A percentile compares a stretch with the other conserved stretches of the same genome.
Conservation (phyloP, 2,888 invertebrate species). For the Boloria euphrosyne region DNA sequence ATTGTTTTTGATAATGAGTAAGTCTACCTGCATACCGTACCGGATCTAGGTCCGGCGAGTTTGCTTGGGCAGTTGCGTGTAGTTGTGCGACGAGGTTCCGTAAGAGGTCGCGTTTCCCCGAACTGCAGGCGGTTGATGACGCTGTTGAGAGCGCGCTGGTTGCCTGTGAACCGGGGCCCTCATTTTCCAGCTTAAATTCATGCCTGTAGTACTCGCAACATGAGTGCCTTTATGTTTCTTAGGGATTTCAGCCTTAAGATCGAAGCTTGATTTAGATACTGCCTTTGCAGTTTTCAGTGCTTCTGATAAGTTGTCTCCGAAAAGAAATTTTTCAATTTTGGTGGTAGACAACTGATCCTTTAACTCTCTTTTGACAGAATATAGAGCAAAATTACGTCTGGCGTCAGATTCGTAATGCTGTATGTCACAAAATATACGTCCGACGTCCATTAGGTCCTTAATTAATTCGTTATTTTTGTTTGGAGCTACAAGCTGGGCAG, state of each 20-base stretch:
- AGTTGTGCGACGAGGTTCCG: too few relatives aligned
- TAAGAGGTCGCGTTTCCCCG: too few relatives aligned
- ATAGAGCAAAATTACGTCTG: conserved; percentile 14
- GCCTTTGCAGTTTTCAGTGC: conserved; percentile 29
- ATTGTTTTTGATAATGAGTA: too few relatives aligned
- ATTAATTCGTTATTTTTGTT: conserved; percentile 8
- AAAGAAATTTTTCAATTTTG: conserved; percentile 28
- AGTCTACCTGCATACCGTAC: too few relatives aligned
- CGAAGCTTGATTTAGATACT: conserved; percentile 26
- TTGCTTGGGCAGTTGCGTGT: too few relatives aligned
- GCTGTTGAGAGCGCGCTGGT: too few relatives aligned
- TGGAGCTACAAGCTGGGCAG: conserved; percentile 1
- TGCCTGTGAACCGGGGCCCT: too few relatives aligned
- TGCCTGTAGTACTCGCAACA: not conserved
- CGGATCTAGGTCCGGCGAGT: too few relatives aligned
- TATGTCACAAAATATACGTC: conserved; percentile 25
- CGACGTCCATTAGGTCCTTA: conserved; percentile 23
- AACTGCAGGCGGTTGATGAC: too few relatives aligned
- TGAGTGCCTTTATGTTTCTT: not conserved
- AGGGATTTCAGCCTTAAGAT: conserved; percentile 20
- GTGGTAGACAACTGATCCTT: conserved; percentile 25
- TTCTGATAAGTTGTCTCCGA: conserved; percentile 27
- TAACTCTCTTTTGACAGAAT: conserved; percentile 24
- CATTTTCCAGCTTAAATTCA: not conserved
- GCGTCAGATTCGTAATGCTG: conserved; percentile 20